Conservation (phyloP, 2,113 vertebrate genomes). For the Ivindomyrus marchei region DNA sequence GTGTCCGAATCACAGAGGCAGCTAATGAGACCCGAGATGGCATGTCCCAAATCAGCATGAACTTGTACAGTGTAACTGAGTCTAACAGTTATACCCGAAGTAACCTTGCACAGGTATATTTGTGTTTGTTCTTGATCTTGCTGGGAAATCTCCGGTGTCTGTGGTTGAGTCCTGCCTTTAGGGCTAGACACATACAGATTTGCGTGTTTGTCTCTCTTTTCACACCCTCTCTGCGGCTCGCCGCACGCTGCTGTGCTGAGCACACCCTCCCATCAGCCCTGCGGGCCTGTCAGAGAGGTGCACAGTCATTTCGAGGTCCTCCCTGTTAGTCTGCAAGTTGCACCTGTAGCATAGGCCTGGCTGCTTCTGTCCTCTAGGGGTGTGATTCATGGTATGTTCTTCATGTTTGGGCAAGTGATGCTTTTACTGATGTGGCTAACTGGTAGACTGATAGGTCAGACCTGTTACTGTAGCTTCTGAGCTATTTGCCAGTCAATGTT, state of each 20-base stretch:
- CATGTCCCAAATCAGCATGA: not conserved
- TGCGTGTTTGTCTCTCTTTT: not conserved
- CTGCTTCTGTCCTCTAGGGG: not conserved
- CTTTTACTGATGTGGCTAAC: not conserved
- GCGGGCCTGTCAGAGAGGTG: not conserved
- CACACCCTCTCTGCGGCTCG: not conserved
- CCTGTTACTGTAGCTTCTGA: not conserved
- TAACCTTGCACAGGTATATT: not conserved
- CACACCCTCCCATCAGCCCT: not conserved
- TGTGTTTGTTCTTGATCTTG: not conserved
- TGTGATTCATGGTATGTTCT: not conserved
- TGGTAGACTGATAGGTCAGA: not conserved
- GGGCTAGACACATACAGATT: not conserved
- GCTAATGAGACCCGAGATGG: not conserved
- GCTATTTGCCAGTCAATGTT: not conserved
- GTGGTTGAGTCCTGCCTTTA: not conserved
- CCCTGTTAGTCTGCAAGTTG: not conserved
- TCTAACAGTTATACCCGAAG: not conserved
- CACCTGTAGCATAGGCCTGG: not conserved
- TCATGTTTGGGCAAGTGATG: not conserved
- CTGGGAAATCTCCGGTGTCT: not conserved
- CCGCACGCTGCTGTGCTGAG: not conserved
- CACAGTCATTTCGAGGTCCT: not conserved
- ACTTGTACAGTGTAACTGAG: not conserved
- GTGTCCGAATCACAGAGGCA: not conserved